Conservation (phyloP, 2,113 vertebrate genomes). For the Passerina amoena region DNA sequence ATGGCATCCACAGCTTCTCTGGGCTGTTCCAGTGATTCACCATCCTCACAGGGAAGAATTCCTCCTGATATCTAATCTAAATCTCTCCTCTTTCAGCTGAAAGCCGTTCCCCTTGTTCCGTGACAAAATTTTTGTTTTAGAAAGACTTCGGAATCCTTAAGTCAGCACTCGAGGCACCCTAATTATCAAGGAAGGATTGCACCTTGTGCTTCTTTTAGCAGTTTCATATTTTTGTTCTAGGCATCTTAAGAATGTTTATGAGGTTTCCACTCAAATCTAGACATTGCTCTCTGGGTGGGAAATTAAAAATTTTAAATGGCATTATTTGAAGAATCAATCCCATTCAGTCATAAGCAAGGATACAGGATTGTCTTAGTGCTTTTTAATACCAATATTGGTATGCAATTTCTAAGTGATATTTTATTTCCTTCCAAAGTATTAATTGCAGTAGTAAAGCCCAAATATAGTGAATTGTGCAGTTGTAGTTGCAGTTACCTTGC, state of each 20-base stretch:
- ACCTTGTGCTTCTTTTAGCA: not conserved
- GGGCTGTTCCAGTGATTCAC: not conserved
- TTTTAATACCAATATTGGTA: not conserved
- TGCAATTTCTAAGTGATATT: not conserved
- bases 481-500: not conserved
- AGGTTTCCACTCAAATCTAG: not conserved
- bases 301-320: not conserved
- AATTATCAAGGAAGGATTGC: not conserved
- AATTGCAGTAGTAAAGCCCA: not conserved
- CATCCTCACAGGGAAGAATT: not conserved
- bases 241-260: not conserved
- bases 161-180: rapidly evolving
- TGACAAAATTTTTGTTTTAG: not conserved
- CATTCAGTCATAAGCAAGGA: not conserved
- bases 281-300: not conserved
- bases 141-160: not conserved
- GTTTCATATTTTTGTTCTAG: not conserved
- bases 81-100: not conserved
- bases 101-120: not conserved
- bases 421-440: not conserved
- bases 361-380: not conserved
- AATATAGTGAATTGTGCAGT: not conserved
- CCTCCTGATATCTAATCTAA: not conserved
- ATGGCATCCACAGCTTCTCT: not conserved
- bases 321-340: not conserved